Percentiles rank a stretch among this genome's conserved stretches.
phyloP scores from a whole-genome alignment of 1,140 invertebrate species.

The Hyposmocoma kahamanoa region DNA sequence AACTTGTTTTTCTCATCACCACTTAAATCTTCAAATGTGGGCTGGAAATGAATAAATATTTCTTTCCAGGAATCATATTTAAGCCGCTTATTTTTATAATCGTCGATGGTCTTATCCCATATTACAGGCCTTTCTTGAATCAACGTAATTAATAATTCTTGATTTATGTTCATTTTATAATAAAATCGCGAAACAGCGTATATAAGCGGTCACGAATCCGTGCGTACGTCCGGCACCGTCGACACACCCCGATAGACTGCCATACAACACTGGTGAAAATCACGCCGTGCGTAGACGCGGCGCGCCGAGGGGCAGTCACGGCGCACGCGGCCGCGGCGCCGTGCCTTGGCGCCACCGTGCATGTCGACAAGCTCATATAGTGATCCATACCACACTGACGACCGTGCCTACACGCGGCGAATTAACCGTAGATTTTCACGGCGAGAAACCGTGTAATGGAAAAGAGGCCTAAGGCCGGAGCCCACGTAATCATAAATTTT shows the following conservation, averaged over 20 bases:
- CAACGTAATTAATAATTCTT: conserved; percentile 21
- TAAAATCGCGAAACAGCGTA: conserved; percentile 11
- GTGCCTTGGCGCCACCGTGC: conserved; percentile 12
- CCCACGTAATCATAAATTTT: no score
- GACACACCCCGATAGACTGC: conserved; percentile 22
- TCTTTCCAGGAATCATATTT: conserved; percentile 23
- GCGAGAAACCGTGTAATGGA: conserved; percentile 20
- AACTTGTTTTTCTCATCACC: conserved; percentile 10
- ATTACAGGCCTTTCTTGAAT: conserved; percentile 21
- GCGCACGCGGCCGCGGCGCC: conserved; percentile 15
- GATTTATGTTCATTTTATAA: conserved; percentile 19
- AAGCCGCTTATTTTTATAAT: conserved; percentile 21
- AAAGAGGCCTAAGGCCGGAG: conserved; percentile 18
- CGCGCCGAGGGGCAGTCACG: conserved; percentile 20
- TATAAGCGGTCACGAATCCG: conserved; percentile 17
- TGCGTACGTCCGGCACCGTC: conserved; percentile 17
- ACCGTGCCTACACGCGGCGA: conserved; percentile 25
- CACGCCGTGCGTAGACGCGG: conserved; percentile 20
- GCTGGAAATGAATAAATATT: conserved; percentile 19
- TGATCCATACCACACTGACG: conserved; percentile 26
- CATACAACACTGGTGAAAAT: conserved; percentile 24
- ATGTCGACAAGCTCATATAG: conserved; percentile 21
- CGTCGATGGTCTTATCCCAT: conserved; percentile 20
- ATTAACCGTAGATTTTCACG: conserved; percentile 30
- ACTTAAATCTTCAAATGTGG: conserved; percentile 20